Base-by-base conservation (phyloP, 2,113 vertebrate genomes). In the Galeopterus variegatus region DNA sequence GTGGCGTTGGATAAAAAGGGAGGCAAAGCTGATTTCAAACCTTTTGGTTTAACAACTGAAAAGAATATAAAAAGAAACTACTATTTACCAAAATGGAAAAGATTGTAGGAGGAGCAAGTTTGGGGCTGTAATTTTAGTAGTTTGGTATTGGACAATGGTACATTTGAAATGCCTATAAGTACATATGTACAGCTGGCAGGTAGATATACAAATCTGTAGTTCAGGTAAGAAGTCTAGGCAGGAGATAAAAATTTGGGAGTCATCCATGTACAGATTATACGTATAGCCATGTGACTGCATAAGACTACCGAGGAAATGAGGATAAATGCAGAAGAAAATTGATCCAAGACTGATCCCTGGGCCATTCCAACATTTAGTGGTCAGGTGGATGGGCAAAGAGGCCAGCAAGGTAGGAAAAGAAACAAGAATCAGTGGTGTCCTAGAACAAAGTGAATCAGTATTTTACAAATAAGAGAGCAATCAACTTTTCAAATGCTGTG, bases 181-280 rank as follows among this genome's bases (percentile, higher is more conserved):
- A 21, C 17, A 56, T 45, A 41, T 14, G 31, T 48, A 52, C 6
- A 62, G 13, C 33, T 96, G 33, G 10, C 8, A 92, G 18, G 36
- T 81, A 69, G n/a, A 9, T 79, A 52, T 11, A 65, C 28, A 24
- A 88, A 92, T 92, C 19, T 87, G 21, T 56, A 96, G 3, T 82
- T 95, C 60, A 79, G 26, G 17, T 93, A 88, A 93, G 52, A 94
- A 90, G 31, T 92, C 64, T 65, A 75, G 50, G 6, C 45, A 93
- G 36, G 14, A 81, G 73, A 60, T 88, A 90, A 83, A 92, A 72
- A 79, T 90, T 13, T 75, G 45, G 56, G 80, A 79, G 4, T 82
- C 10, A 60, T 89, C 14, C 73, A 14, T 45, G 83, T 52, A 65
- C 33, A 73, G 48, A 79, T 88, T 12, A 76, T 62, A 87, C 81